Base-by-base conservation (phyloP, 2,888 invertebrate species). In the Machimus atricapillus region DNA sequence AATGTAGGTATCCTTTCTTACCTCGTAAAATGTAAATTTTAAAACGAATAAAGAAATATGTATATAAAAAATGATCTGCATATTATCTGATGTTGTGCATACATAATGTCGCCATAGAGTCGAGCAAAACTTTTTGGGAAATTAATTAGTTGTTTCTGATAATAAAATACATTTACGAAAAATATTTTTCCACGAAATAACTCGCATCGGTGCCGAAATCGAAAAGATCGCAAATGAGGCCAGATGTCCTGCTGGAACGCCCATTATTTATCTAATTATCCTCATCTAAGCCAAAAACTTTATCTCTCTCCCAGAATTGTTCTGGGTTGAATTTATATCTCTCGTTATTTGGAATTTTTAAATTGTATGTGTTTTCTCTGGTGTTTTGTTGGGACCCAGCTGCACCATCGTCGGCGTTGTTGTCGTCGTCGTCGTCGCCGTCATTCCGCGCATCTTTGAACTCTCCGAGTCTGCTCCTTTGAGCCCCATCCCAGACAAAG, bases 331-430 rank as follows among this genome's bases (percentile, higher is more conserved):
- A 82, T 82, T 82, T 82, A 82, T 82, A 52, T 82, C 82, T 16
- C 58, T 82, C 82, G 58, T 82, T 82, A 82, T 82, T 82, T 82
- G 82, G 82, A 82, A 82, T 82, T 82, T 82, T 82, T 82, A 82
- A 82, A 82, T 82, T 58, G 82, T 58, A 46, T 58, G 7, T 82
- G 56, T 66, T 82, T 34, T 66, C 66, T 27, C 66, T 66, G 66
- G 23, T 66, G 66, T 66, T 66, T 66, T 66, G 23, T 66, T 66
- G 9, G 9, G 66, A 8, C 12, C 66, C 66, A 66, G 66, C 66
- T 66, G 66, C 66, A 66, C 8, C 56, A 8, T 56, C 56, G 56
- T 56, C 56, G n/a, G n/a, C 66, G 58, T 58, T 27, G 66, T 66
- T n/a, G n/a, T 58, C 23, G 58, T 23, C 12, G 23, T 66, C 9